Conservation (phyloP, 2,113 vertebrate species). For the Typhlomys cinereus region DNA sequence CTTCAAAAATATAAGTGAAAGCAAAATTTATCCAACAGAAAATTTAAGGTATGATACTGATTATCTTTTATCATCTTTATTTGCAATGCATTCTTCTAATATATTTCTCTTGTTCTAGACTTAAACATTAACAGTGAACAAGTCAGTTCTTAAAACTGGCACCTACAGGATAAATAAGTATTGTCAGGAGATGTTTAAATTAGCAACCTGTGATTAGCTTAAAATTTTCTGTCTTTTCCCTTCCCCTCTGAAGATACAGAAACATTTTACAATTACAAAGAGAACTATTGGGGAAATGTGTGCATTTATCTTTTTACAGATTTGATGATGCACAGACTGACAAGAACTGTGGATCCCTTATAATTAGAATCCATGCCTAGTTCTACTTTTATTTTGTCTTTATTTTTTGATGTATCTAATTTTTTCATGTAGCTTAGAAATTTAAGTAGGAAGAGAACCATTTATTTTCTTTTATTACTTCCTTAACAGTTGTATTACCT, state of each 20-base stretch:
- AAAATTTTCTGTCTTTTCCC: conserved; percentile 26
- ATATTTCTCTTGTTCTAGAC: neutral
- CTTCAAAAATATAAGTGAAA: conserved; percentile 54
- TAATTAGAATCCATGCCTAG: neutral
- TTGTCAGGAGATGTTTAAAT: conserved; percentile 4
- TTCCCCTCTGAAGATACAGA: neutral
- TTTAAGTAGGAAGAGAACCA: conserved; percentile 2
- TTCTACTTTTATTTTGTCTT: conserved; percentile 1
- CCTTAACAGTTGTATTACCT: neutral
- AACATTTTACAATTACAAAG: conserved; percentile 1
- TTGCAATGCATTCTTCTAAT: neutral
- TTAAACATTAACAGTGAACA: conserved; percentile 52
- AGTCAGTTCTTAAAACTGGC: conserved; percentile 25
- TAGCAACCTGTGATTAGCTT: conserved; percentile 14
- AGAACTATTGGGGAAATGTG: conserved; percentile 24
- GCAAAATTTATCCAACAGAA: neutral
- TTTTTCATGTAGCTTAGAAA: conserved; percentile 19
- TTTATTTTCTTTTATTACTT: neutral
- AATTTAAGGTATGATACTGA: conserved; percentile 19
- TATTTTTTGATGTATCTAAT: neutral
- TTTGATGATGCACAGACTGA: neutral
- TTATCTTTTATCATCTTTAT: conserved; percentile 17
- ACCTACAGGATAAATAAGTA: conserved; percentile 48
- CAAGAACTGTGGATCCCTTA: neutral
- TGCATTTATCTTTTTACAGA: conserved; percentile 12